Evolutionary conservation across 2,113 vertebrate species (phyloP).

Genomic region (Pogona vitticeps): DNA sequence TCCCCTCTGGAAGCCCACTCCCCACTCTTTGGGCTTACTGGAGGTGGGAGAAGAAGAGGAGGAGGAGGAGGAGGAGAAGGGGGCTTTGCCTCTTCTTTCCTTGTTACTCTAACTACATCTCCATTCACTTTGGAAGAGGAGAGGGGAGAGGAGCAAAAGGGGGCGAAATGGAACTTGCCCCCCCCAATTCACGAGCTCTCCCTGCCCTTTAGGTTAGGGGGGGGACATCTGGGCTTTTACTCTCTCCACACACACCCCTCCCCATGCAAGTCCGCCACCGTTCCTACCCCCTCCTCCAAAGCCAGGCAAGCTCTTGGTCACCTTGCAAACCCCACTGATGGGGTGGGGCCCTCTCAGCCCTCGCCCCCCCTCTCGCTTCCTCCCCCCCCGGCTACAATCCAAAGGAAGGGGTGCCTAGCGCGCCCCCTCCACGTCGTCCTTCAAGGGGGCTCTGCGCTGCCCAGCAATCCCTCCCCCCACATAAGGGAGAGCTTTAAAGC

Average conservation of each 20-base stretch:
- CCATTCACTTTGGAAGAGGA: slow-evolving; percentile 7
- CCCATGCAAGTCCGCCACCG: background rate
- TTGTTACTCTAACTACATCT: slow-evolving; percentile 25
- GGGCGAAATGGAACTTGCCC: background rate
- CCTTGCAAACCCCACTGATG: background rate
- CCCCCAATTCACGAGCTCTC: background rate
- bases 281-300: background rate
- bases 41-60: background rate
- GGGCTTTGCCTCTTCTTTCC: slow-evolving; percentile 4
- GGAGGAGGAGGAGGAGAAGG: background rate
- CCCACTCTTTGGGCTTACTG: background rate
- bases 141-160: background rate
- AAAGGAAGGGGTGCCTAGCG: background rate
- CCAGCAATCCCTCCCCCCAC: slow-evolving; percentile 23
- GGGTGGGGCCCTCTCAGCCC: slow-evolving; percentile 1
- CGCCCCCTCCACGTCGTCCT: background rate
- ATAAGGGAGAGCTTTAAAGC: background rate
- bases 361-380: background rate
- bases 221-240: too few relatives aligned
- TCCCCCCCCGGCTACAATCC: background rate
- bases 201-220: background rate
- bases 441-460: slow-evolving; percentile 23
- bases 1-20: slow-evolving; percentile 29
- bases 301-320: background rate
- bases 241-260: too few relatives aligned